Evolutionary conservation across 2,888 invertebrate species (phyloP), one percentile per base, ranked within the genome.

Genomic region (Ennomos erosarius): DNA sequence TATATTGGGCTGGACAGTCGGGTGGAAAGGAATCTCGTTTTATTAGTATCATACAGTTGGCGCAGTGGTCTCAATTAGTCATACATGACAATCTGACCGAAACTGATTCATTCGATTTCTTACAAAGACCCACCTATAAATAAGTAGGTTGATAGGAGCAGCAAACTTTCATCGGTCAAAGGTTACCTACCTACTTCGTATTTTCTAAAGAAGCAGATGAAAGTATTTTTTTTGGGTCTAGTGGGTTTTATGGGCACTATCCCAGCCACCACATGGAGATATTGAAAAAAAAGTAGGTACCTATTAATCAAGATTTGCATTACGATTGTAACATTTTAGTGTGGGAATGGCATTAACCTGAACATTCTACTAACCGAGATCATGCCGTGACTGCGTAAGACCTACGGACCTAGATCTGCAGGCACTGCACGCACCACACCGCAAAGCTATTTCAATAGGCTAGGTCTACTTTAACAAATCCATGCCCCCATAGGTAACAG

Each of bases 1-100:
- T 71, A 75, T 74, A 77, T 78, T 79, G 70, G 75, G 71, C 72
- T 64, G 67, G 66, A 59, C 65, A 61, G 39, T 52, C 58, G 33
- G 64, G 78, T 77, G 80, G 80, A 79, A 81, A 74, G 71, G 75
- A 78, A 79, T 77, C 76, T 74, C 69, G 67, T 76, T 78, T 69
- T 59, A 64, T 65, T 67, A 65, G 68, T 71, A 65, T 65, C 59
- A 55, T 69, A 69, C 69, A 68, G 64, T 66, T 47, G 13, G 11
- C 47, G 57, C 46, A 9, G 33, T 26, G 12, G 38, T 11, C 13
- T 47, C 33, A n/a, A 16, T 9, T 33, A 10, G 12, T 47, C n/a
- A 16, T 39, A 6, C 39, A 10, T 49, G 44, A 16, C 44, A 53
- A 47, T 47, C 38, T n/a, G 33, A 45, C n/a, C 38, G 13, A n/a